phyloP scores from a whole-genome alignment of 2,797 vertebrate species.

The Anguilla pacifica region DNA sequence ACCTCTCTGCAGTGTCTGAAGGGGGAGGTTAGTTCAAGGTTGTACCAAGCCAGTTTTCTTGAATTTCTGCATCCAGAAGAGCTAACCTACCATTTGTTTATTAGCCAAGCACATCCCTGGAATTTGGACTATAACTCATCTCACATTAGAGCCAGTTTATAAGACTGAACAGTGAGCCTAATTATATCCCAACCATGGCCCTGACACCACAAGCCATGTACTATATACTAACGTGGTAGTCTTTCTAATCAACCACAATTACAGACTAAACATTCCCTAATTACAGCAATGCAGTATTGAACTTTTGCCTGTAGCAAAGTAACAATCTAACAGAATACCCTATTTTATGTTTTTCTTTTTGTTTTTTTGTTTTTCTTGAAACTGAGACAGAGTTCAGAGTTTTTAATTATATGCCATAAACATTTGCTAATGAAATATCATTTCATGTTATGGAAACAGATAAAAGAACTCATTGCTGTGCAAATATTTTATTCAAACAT shows the following conservation, averaged over 20 bases:
- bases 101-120: too few species aligned
- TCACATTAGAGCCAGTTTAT: too few species aligned
- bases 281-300: neutral
- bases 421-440: constrained; percentile 11
- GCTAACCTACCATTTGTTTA: too few species aligned
- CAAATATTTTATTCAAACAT: constrained; percentile 56
- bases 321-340: neutral
- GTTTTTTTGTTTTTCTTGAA: neutral
- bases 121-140: too few species aligned
- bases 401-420: constrained; percentile 22
- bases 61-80: too few species aligned
- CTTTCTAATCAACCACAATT: neutral
- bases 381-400: neutral
- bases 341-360: neutral
- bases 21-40: too few species aligned
- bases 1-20: too few species aligned
- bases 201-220: neutral
- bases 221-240: neutral
- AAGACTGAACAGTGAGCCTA: neutral
- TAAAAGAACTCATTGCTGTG: constrained; percentile 21
- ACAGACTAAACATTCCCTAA: neutral
- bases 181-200: too few species aligned
- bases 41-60: too few species aligned
- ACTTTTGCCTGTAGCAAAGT: neutral
- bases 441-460: constrained; percentile 32